Evolutionary conservation across 2,113 vertebrate genomes (phyloP).

Genomic region (Siphamia tubifer): DNA sequence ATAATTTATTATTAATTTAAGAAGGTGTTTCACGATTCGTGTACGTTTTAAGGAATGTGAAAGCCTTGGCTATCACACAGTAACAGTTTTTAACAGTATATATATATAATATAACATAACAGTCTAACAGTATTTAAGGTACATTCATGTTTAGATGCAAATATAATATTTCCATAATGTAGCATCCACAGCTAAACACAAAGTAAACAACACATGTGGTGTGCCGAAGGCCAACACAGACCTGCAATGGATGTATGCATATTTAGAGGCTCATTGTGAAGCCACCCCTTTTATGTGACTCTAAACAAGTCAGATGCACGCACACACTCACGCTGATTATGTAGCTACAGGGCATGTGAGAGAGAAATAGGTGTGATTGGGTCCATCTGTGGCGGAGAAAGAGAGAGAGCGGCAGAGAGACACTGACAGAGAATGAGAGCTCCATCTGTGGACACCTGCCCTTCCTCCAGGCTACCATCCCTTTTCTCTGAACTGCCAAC

Average conservation of each 20-base stretch:
- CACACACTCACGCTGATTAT: constrained; percentile 24
- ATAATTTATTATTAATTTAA: neutral
- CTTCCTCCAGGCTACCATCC: constrained; percentile 58
- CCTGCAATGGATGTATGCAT: neutral
- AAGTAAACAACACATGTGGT: constrained; percentile 8
- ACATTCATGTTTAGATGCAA: neutral
- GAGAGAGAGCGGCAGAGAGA: neutral
- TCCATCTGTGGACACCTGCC: constrained; percentile 76
- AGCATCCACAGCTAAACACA: neutral
- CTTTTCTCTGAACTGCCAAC: constrained; percentile 60
- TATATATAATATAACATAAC: too few species aligned
- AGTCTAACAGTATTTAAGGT: neutral
- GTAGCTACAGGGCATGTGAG: constrained; percentile 62
- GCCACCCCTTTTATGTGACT: constrained; percentile 30
- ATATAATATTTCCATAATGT: neutral
- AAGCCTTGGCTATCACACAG: neutral
- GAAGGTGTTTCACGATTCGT: neutral
- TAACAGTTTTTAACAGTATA: too few species aligned
- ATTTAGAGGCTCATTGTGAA: constrained; percentile 34
- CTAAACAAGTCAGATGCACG: constrained; percentile 39
- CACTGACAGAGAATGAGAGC: constrained; percentile 43
- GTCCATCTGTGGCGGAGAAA: constrained; percentile 70
- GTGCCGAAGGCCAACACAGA: constrained; percentile 1
- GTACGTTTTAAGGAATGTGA: neutral
- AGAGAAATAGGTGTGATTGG: constrained; percentile 72